Percentiles rank a stretch among this genome's conserved stretches.
These are phyloP conservation scores for Auanema freiburgensis DNA, from an alignment of 2,888 invertebrate genomes.

Conservation along the genomic window DNA sequence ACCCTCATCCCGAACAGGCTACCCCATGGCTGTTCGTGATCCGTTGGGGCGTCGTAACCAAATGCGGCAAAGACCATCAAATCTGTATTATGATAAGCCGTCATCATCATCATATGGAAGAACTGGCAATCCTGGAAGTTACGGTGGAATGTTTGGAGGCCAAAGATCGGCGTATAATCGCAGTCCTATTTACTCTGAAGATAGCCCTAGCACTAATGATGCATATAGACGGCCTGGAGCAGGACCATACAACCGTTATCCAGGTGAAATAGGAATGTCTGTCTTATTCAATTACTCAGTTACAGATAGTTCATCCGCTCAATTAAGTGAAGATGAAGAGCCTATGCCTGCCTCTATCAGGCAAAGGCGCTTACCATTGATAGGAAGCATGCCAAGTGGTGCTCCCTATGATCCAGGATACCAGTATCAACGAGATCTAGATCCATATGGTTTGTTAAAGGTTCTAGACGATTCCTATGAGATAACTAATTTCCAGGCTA, in stretches of 20 bases:
- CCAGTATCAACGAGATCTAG: slow-evolving; percentile 1
- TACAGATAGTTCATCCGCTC: slow-evolving; percentile 31
- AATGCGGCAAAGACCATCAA: slow-evolving; percentile 7
- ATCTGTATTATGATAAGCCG: slow-evolving; percentile 25
- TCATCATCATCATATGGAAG: no score
- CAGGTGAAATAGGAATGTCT: slow-evolving; percentile 16
- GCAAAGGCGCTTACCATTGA: slow-evolving; percentile 44
- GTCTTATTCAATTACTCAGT: neutral
- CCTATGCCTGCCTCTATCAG: slow-evolving; percentile 46
- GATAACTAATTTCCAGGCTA: slow-evolving; percentile 18
- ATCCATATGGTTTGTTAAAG: neutral
- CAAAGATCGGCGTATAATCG: slow-evolving; percentile 30
- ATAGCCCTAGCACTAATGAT: slow-evolving; percentile 39
- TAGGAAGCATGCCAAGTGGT: slow-evolving; percentile 36
- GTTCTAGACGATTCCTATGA: no score
- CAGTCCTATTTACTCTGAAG: slow-evolving; percentile 47
- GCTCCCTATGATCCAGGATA: slow-evolving; percentile 35
- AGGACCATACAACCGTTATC: slow-evolving; percentile 21
- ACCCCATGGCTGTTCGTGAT: slow-evolving; percentile 44
- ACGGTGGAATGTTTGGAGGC: slow-evolving; percentile 14
- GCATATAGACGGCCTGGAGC: slow-evolving; percentile 33
- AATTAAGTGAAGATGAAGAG: slow-evolving; percentile 47
- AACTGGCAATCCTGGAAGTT: slow-evolving; percentile 11
- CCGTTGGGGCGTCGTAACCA: slow-evolving; percentile 31
- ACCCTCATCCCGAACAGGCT: slow-evolving; percentile 43